Base-by-base conservation (phyloP, 2,113 vertebrate genomes). In the Andinoacara biseriatus region DNA sequence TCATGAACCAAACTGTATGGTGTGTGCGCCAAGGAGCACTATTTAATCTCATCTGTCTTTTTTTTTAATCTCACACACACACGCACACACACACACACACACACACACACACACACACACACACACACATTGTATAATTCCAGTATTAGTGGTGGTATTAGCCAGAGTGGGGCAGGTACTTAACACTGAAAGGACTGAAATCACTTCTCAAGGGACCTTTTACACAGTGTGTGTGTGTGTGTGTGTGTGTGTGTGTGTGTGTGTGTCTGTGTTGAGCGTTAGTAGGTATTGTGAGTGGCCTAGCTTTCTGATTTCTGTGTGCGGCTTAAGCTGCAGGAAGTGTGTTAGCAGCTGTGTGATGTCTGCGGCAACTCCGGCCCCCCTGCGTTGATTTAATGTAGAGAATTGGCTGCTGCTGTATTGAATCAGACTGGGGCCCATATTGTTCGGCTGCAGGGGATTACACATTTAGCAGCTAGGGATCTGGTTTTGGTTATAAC, bases 391-490 rank as follows among this genome's bases (percentile, higher is more conserved):
- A 98, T 99, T 98, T 98, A 97, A 97, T 97, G 97, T 97, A 96
- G 95, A 96, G 97, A 97, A 98, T 98, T 96, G 97, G 97, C 97
- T 98, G 96, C 91, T 93, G 95, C 95, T 94, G 95, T 96, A 98
- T 98, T 98, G 98, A 99, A 94, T 95, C 85, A 86, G 93, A 91
- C 86, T 24, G 76, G 89, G 84, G 91, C 83, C 91, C 95, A 95
- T 92, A 97, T 98, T 99, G 97, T 99, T 95, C 94, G 95, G 96
- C 96, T 93, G 91, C 29, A 89, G 92, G 94, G 98, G 98, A 99
- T 99, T 99, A 99, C 96, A 96, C 95, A 92, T 97, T 97, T 96
- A 97, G 97, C 92, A 94, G 96, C 96, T 93, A 97, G 96, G 96
- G 97, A 97, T 97, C 97, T 94, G 94, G 95, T 95, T 95, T 95